These are phyloP conservation scores for Ciconia stormi DNA, from an alignment of 2,113 vertebrate species.

Conservation along the genomic window DNA sequence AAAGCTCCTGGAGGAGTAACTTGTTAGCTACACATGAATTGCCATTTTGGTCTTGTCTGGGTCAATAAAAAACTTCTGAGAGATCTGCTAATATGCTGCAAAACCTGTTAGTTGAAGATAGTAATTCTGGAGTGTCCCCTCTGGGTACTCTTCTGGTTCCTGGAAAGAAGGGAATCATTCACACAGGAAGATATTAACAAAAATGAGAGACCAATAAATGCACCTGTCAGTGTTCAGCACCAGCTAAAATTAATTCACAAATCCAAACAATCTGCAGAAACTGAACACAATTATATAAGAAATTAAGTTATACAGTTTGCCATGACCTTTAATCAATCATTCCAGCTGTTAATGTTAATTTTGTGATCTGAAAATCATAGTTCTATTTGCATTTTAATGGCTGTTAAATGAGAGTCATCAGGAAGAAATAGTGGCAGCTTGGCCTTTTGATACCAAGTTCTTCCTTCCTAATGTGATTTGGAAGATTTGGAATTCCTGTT, in stretches of 20 bases:
- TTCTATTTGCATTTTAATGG: constrained; percentile 88
- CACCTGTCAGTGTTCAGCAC: constrained; percentile 76
- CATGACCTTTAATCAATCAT: constrained; percentile 86
- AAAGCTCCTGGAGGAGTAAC: constrained; percentile 55
- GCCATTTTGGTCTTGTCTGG: constrained; percentile 46
- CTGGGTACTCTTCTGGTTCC: constrained; percentile 6
- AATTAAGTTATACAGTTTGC: constrained; percentile 83
- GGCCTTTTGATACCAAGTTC: constrained; percentile 80
- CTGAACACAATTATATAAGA: constrained; percentile 81
- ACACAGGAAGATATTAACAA: constrained; percentile 49
- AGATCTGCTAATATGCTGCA: constrained; percentile 48
- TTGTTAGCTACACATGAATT: constrained; percentile 58
- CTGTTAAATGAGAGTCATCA: constrained; percentile 84
- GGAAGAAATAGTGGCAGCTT: constrained; percentile 83
- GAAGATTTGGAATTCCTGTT: constrained; percentile 65
- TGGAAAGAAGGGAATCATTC: constrained; percentile 31
- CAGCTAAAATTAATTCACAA: constrained; percentile 82
- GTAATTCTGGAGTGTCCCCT: constrained; percentile 49
- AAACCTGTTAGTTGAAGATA: constrained; percentile 38
- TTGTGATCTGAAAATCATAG: constrained; percentile 86
- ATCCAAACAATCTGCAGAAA: constrained; percentile 82
- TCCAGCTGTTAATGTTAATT: constrained; percentile 84
- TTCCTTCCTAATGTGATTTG: constrained; percentile 75
- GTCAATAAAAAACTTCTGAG: constrained; percentile 49
- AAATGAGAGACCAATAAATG: constrained; percentile 70